Evolutionary conservation across 2,888 invertebrate species (phyloP), one percentile per base, ranked within the genome.

Genomic region (Plagodis pulveraria): DNA sequence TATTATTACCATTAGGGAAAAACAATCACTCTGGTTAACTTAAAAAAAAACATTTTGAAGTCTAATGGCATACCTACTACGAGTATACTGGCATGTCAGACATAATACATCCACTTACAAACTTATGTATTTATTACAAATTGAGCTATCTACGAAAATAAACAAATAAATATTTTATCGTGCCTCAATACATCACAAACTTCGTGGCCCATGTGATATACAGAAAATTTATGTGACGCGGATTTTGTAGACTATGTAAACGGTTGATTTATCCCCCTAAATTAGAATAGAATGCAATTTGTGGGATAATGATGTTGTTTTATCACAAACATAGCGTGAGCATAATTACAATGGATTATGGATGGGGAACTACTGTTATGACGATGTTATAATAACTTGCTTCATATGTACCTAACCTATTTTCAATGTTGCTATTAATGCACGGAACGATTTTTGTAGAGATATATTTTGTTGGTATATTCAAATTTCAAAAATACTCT

Each of bases 191-290:
- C 40, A 10, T 42, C 62, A 54, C 60, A 47, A 1, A 10, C 60
- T 65, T 65, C 32, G 10, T 66, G 52, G 66, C 46, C 59, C 50
- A 32, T 40, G 46, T 59, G 56, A 58, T 65, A 67, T 51, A 56
- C 60, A 62, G 58, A 42, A 50, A 66, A 65, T 66, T 66, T 66
- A 66, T 67, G 67, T 58, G 63, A 62, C 63, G 60, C 57, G 62
- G 62, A 61, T 66, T 69, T 58, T 62, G 58, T 51, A 58, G 57
- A 59, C 59, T 60, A 52, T 58, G 65, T 63, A 64, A 64, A 64
- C 61, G 61, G 55, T 68, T 66, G 63, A 69, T 68, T 66, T 63
- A 66, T 55, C 62, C 58, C 66, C 51, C 62, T 58, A 60, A 66
- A 55, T 66, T 63, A 65, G 57, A 58, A 56, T 57, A 56, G 52